phyloP scores from a whole-genome alignment of 2,888 invertebrate species.

The Campopleginae sp. region DNA sequence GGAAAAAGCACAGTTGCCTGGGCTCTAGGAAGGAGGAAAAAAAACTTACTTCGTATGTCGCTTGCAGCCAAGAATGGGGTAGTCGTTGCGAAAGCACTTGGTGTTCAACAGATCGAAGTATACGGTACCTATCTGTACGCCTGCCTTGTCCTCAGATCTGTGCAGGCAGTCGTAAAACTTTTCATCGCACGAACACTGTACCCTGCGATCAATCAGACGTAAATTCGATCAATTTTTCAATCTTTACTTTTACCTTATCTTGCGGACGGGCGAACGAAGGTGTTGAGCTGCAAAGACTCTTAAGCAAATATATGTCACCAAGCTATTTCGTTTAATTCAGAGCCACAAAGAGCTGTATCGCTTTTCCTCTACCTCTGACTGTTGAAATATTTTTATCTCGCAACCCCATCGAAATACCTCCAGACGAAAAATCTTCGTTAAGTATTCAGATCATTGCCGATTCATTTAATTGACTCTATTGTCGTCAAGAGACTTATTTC shows the following conservation, averaged over 20 bases:
- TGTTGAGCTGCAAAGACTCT: slow-evolving; percentile 8
- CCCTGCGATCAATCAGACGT: slow-evolving; percentile 76
- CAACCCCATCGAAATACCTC: neutral
- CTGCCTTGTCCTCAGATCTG: slow-evolving; percentile 74
- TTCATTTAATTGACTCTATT: neutral
- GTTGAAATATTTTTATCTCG: neutral
- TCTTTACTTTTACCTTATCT: slow-evolving; percentile 8
- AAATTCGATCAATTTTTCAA: slow-evolving; percentile 52
- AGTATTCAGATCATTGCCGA: neutral
- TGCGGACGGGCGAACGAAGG: neutral
- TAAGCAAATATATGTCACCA: neutral
- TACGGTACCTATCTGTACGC: slow-evolving; percentile 81
- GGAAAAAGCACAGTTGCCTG: neutral
- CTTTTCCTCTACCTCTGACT: neutral
- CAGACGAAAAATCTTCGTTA: neutral
- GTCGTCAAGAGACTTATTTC: neutral
- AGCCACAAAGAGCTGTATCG: neutral
- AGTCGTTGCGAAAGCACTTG: slow-evolving; percentile 87
- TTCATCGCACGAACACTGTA: slow-evolving; percentile 86
- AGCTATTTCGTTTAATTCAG: neutral
- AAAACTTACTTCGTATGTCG: slow-evolving; percentile 85
- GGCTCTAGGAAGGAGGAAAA: neutral
- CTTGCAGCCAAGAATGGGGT: slow-evolving; percentile 85
- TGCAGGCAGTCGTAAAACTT: slow-evolving; percentile 85
- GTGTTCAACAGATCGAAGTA: slow-evolving; percentile 86